A percentile compares a stretch with the other conserved stretches of the same genome.
Evolutionary conservation across 2,888 invertebrate genomes (phyloP).

Genomic region (Meteorus colon): DNA sequence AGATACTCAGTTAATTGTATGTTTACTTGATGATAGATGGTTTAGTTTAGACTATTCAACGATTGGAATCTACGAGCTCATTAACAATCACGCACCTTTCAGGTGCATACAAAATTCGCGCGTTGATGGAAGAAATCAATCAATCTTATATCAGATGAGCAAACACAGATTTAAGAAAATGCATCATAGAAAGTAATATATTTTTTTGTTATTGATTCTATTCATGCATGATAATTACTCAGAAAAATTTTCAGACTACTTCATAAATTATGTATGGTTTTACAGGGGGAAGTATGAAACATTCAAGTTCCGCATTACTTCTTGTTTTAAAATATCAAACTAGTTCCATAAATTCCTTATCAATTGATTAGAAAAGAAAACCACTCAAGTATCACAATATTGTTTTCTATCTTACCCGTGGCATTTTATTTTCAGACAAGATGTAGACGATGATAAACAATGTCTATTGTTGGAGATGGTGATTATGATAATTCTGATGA

Average conservation of each 20-base stretch:
- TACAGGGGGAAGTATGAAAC: neutral
- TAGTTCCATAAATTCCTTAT: neutral
- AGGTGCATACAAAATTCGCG: neutral
- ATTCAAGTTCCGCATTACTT: neutral
- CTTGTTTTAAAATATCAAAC: neutral
- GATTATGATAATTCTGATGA: neutral
- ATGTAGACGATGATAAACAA: neutral
- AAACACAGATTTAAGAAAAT: constrained; percentile 7
- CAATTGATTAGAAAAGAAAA: neutral
- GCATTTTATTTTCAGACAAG: constrained; percentile 45
- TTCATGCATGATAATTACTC: too few relatives aligned
- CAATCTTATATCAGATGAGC: neutral
- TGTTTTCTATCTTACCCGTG: constrained; percentile 49
- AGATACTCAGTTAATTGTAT: neutral
- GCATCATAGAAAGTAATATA: too few relatives aligned
- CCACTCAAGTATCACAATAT: neutral
- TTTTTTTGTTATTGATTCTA: too few relatives aligned
- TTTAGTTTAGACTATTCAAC: neutral
- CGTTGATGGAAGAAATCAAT: constrained; percentile 14
- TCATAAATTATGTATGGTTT: too few relatives aligned
- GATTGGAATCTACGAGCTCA: neutral
- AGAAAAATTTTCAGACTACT: too few relatives aligned
- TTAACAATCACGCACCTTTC: constrained; percentile 29
- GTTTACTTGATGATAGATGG: constrained; percentile 14
- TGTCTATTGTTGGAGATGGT: neutral